Conservation (phyloP, 2,797 vertebrate species). For the Natrix natrix region DNA sequence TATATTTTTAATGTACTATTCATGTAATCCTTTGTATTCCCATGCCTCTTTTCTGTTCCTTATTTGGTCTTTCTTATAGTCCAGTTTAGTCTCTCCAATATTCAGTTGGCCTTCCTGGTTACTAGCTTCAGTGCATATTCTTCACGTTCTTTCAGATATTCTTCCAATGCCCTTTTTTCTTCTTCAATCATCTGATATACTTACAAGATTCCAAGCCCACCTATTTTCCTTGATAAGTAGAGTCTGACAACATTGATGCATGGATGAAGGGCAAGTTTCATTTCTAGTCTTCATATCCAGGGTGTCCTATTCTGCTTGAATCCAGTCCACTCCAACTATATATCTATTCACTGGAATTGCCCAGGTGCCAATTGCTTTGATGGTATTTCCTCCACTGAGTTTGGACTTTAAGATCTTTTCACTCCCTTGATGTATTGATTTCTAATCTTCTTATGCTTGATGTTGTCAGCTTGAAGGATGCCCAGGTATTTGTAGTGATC, state of each 20-base stretch:
- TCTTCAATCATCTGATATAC: not conserved
- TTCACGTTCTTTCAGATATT: not conserved
- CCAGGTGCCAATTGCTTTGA: not conserved
- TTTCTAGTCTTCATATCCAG: not conserved
- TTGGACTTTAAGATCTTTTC: not conserved
- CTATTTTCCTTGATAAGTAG: not conserved
- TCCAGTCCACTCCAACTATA: not conserved
- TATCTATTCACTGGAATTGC: not conserved
- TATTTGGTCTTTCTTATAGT: not conserved
- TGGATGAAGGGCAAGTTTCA: not conserved
- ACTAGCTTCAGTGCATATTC: not conserved
- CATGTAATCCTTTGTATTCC: not conserved
- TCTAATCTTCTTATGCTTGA: not conserved
- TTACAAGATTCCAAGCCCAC: not conserved
- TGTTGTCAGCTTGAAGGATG: not conserved
- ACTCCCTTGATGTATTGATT: not conserved
- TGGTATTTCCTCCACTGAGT: not conserved
- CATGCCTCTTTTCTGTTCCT: not conserved
- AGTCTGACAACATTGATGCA: not conserved
- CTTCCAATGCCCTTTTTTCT: not conserved
- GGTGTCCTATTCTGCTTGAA: not conserved
- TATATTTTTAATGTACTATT: not conserved
- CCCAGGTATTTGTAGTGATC: not conserved
- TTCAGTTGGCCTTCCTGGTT: not conserved
- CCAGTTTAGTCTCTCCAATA: not conserved